phyloP scores from a whole-genome alignment of 2,888 invertebrate species.

The Eupithecia tripunctaria region DNA sequence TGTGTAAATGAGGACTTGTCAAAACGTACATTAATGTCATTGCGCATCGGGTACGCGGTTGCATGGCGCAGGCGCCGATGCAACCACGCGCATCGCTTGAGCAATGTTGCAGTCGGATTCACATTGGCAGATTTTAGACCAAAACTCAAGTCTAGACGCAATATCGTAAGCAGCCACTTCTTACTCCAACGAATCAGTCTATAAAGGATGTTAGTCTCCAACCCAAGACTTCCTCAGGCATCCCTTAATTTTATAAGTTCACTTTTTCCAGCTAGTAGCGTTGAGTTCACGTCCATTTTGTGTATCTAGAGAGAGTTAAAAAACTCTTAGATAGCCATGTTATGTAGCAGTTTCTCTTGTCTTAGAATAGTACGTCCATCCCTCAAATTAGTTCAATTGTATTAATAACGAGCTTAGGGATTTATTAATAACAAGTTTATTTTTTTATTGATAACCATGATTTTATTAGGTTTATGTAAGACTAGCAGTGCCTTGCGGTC shows the following conservation, averaged over 20 bases:
- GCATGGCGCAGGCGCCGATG: conserved; percentile 41
- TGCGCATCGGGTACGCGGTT: conserved; percentile 18
- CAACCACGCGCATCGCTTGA: conserved; percentile 54
- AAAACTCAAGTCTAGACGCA: background rate
- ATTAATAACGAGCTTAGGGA: no score
- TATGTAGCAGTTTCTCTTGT: background rate
- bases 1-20: conserved; percentile 18
- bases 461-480: no score
- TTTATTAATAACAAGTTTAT: no score
- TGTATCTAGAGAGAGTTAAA: no score
- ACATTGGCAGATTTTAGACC: background rate
- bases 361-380: background rate
- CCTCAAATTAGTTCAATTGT: background rate
- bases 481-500: no score
- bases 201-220: background rate
- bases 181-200: background rate
- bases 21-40: conserved; percentile 28
- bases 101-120: conserved; percentile 57
- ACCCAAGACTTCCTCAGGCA: background rate
- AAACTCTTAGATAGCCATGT: no score
- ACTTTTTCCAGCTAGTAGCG: background rate
- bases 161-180: background rate
- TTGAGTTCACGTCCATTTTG: background rate
- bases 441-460: no score
- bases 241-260: background rate